phyloP scores from a whole-genome alignment of 2,113 vertebrate species.

The Neodon shergylaensis region DNA sequence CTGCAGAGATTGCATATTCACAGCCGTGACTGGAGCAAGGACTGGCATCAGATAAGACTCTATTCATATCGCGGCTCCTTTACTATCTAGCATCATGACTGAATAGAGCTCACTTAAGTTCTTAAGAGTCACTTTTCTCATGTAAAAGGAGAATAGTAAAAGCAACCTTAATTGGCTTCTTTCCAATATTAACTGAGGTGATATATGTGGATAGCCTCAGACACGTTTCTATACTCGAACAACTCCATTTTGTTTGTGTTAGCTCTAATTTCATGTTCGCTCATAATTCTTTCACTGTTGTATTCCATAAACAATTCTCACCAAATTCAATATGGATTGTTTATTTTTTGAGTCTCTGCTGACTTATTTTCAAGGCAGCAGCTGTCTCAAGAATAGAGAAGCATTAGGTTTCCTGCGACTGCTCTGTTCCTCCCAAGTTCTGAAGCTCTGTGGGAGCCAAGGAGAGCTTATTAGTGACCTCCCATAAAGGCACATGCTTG shows the following conservation, averaged over 20 bases:
- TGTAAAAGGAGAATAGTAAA: slow-evolving; percentile 31
- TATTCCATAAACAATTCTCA: neutral
- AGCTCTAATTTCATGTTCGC: neutral
- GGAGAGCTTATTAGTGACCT: neutral
- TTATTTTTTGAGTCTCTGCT: neutral
- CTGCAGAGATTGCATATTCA: neutral
- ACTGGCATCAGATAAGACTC: neutral
- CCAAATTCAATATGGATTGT: neutral
- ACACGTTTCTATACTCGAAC: neutral
- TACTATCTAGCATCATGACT: neutral
- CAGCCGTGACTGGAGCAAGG: neutral
- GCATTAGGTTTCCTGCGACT: neutral
- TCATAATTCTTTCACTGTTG: neutral
- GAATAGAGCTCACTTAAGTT: neutral
- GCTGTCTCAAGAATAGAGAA: neutral
- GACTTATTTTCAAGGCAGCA: neutral
- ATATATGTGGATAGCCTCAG: neutral
- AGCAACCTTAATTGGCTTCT: neutral
- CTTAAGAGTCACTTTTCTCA: neutral
- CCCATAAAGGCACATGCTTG: neutral
- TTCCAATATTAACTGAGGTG: slow-evolving; percentile 19
- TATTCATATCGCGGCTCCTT: neutral
- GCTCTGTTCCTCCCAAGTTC: neutral
- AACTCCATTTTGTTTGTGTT: neutral
- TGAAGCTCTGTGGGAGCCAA: neutral